phyloP scores from a whole-genome alignment of 2,113 vertebrate species.

The Bombycilla garrulus region DNA sequence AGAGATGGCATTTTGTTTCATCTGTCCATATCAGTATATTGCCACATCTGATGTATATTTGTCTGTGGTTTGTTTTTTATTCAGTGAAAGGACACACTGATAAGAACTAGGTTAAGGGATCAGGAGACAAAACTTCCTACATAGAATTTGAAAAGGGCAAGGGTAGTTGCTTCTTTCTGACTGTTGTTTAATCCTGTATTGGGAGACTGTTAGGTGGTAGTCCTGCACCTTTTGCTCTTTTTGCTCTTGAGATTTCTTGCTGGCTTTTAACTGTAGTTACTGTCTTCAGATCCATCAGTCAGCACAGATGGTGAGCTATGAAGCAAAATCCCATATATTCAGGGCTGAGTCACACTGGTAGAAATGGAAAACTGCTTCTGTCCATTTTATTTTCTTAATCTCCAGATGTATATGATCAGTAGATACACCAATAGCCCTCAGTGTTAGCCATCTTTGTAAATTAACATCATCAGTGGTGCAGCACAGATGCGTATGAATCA shows the following conservation, averaged over 20 bases:
- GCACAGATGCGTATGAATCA: not conserved
- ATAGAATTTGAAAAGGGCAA: not conserved
- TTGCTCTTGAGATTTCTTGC: not conserved
- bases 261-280: not conserved
- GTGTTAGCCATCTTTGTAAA: not conserved
- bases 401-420: not conserved
- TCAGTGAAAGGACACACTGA: not conserved
- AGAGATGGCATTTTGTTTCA: not conserved
- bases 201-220: fast-evolving
- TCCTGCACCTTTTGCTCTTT: not conserved
- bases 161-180: not conserved
- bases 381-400: not conserved
- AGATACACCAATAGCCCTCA: not conserved
- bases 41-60: not conserved
- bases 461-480: not conserved
- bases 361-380: not conserved
- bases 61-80: not conserved
- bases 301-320: not conserved
- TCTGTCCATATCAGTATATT: not conserved
- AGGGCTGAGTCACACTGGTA: not conserved
- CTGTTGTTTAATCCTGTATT: not conserved
- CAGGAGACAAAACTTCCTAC: not conserved
- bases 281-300: not conserved
- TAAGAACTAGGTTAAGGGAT: not conserved
- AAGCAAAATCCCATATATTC: not conserved